A percentile compares a stretch with the other conserved stretches of the same genome.
phyloP scores from a whole-genome alignment of 2,113 vertebrate species.

The Plestiodon gilberti region DNA sequence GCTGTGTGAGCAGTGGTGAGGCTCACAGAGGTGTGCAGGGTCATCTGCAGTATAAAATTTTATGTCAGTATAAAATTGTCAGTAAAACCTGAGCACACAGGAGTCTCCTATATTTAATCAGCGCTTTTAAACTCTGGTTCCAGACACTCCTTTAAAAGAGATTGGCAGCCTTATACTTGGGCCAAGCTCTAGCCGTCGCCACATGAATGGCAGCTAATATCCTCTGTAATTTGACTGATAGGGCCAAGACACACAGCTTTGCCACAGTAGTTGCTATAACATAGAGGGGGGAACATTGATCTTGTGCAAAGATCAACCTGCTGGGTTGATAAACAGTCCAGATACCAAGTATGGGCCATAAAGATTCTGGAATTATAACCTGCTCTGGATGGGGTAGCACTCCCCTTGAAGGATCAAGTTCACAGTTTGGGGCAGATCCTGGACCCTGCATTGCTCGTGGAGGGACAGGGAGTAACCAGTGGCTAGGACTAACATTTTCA shows the following conservation, averaged over 20 bases:
- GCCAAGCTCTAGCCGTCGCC: background rate
- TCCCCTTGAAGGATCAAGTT: no score
- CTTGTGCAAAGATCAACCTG: no score
- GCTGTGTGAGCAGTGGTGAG: fast-evolving
- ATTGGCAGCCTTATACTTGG: background rate
- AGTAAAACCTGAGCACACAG: background rate
- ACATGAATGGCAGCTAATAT: background rate
- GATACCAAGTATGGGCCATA: background rate
- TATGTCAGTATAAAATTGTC: background rate
- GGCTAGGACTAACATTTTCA: no score
- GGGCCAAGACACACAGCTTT: background rate
- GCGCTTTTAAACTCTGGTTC: constrained; percentile 30
- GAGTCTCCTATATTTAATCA: background rate
- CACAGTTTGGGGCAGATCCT: no score
- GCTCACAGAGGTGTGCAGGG: background rate
- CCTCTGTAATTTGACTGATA: background rate
- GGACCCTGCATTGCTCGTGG: no score
- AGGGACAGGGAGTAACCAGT: no score
- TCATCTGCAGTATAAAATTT: constrained; percentile 27
- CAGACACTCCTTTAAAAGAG: background rate
- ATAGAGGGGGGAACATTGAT: background rate
- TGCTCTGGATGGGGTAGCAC: no score
- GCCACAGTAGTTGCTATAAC: background rate
- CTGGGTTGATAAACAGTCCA: background rate
- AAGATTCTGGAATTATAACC: no score